Percentiles rank a stretch among this genome's conserved stretches.
Conservation (phyloP, 2,113 vertebrate species). For the Gambusia holbrooki region DNA sequence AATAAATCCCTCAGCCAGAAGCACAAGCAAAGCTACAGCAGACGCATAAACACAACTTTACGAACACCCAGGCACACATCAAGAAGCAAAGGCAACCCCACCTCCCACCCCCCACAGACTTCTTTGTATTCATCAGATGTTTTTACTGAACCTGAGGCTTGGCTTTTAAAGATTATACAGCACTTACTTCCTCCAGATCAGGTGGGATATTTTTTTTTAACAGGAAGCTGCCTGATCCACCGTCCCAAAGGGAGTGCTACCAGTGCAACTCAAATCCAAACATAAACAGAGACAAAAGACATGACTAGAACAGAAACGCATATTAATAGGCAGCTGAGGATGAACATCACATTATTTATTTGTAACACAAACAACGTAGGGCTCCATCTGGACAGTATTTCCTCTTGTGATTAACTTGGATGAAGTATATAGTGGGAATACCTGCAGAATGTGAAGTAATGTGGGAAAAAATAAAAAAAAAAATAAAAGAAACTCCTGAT, state of each 20-base stretch:
- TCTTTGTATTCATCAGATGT: conserved; percentile 73
- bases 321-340: conserved; percentile 25
- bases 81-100: conserved; percentile 13
- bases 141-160: conserved; percentile 65
- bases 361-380: conserved; percentile 3
- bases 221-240: conserved; percentile 76
- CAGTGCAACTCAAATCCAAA: conserved; percentile 64
- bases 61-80: conserved; percentile 12
- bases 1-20: conserved; percentile 40
- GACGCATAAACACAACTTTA: conserved; percentile 30
- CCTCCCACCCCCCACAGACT: conserved; percentile 37
- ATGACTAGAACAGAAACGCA: conserved; percentile 31
- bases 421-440: not conserved
- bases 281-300: conserved; percentile 55
- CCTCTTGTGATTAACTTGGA: not conserved
- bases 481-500: not conserved
- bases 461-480: not conserved
- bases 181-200: conserved; percentile 62
- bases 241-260: conserved; percentile 68
- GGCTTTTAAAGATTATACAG: conserved; percentile 73
- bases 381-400: conserved; percentile 3
- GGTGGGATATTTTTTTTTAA: conserved; percentile 53
- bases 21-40: conserved; percentile 21
- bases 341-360: conserved; percentile 19
- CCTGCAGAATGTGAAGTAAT: not conserved